Percentiles rank a stretch among this genome's conserved stretches.
Conservation (phyloP, 1,140 invertebrate genomes). For the Camponotus vicinus region DNA sequence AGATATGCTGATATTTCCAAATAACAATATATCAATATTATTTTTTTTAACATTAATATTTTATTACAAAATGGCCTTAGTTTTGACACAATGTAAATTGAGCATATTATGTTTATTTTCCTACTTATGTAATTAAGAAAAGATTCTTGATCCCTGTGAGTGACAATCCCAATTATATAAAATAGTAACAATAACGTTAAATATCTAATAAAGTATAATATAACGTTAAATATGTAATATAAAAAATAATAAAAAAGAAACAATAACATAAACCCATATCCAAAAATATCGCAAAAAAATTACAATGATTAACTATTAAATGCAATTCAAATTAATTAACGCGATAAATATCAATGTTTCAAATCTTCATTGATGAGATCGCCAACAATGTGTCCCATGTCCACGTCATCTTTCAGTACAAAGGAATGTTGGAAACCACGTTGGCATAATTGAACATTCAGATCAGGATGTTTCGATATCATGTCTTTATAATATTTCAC, state of each 20-base stretch:
- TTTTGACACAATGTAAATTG: background rate
- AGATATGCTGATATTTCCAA: background rate
- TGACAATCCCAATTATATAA: too few relatives aligned
- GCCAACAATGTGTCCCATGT: constrained; percentile 88
- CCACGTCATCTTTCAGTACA: constrained; percentile 88
- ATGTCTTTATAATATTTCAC: constrained; percentile 89
- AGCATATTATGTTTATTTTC: background rate
- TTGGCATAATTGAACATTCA: constrained; percentile 89
- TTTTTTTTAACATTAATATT: background rate
- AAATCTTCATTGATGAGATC: constrained; percentile 86
- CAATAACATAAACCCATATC: background rate
- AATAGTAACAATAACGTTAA: background rate
- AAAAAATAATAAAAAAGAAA: background rate
- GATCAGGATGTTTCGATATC: constrained; percentile 87
- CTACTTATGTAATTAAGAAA: background rate
- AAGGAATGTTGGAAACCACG: constrained; percentile 91
- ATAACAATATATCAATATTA: background rate
- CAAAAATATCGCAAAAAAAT: background rate
- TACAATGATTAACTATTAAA: background rate
- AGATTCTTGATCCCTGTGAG: background rate
- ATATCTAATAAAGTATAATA: background rate
- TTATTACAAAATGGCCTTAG: background rate
- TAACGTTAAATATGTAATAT: background rate
- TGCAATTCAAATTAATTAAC: background rate
- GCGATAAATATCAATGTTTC: background rate